These are phyloP conservation scores for Nymphicus hollandicus DNA, from an alignment of 2,113 vertebrate species.

Conservation along the genomic window DNA sequence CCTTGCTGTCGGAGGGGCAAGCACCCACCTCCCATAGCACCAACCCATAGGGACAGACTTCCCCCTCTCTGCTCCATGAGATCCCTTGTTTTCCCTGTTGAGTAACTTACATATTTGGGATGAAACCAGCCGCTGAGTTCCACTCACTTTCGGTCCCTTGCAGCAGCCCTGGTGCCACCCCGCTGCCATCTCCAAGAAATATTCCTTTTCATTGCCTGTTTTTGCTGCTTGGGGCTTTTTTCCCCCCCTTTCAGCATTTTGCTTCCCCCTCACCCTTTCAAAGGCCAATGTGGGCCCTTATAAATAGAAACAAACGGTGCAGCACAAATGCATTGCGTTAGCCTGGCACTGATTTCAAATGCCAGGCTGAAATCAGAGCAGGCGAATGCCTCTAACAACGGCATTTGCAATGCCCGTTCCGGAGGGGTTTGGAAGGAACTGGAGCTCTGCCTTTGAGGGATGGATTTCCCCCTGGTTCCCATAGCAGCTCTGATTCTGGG, in stretches of 20 bases:
- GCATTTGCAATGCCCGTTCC: accelerated
- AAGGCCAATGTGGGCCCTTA: not conserved
- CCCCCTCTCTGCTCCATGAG: not conserved
- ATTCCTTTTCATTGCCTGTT: not conserved
- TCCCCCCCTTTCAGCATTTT: not conserved
- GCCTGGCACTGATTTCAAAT: not conserved
- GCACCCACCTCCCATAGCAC: not conserved
- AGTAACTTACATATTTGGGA: not conserved
- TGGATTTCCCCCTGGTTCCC: not conserved
- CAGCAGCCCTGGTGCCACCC: not conserved
- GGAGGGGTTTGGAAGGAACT: accelerated
- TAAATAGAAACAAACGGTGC: not conserved
- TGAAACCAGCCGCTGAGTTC: not conserved
- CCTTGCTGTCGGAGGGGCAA: not conserved
- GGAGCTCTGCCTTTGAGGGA: not conserved
- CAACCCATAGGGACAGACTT: accelerated
- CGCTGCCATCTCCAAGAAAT: accelerated
- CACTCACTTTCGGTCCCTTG: not conserved
- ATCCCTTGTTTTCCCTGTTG: not conserved
- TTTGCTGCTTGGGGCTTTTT: not conserved
- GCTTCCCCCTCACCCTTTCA: not conserved
- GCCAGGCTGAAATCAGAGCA: not conserved
- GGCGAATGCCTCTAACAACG: not conserved
- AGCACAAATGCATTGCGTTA: accelerated
- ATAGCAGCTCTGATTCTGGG: not conserved